phyloP scores from a whole-genome alignment of 2,797 vertebrate genomes.

The Chaetodon trifasciatus region DNA sequence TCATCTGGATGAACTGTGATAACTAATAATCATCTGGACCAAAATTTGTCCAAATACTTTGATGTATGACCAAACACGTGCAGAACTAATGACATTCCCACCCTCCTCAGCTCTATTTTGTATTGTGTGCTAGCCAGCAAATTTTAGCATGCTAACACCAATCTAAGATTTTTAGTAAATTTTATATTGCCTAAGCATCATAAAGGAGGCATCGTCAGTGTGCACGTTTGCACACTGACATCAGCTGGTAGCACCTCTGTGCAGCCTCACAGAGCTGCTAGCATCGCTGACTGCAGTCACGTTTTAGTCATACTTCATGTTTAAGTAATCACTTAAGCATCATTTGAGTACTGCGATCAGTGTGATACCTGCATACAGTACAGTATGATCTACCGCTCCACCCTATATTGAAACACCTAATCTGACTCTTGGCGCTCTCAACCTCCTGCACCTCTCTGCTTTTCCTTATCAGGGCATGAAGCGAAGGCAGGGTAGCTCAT shows the following conservation, averaged over 20 bases:
- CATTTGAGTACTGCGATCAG: not conserved
- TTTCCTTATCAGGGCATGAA: constrained; percentile 72
- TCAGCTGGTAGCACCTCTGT: not conserved
- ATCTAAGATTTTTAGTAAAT: not conserved
- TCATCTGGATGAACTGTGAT: not conserved
- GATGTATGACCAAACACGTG: not conserved
- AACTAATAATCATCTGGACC: not conserved
- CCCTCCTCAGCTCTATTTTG: not conserved
- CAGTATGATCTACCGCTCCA: not conserved
- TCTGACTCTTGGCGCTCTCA: constrained; percentile 30
- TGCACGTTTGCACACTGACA: not conserved
- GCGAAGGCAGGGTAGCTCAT: constrained; percentile 21
- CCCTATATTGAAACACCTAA: constrained; percentile 19
- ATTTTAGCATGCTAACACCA: not conserved
- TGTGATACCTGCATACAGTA: not conserved
- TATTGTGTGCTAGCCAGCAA: not conserved
- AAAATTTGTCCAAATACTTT: not conserved
- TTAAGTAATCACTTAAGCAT: not conserved
- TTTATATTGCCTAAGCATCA: not conserved
- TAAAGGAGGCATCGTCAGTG: not conserved
- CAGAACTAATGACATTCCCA: no score
- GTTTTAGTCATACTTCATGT: not conserved
- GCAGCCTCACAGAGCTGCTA: not conserved
- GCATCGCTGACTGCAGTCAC: not conserved
- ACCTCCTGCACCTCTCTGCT: constrained; percentile 24